phyloP scores from a whole-genome alignment of 1,140 invertebrate genomes.

The Berghia stephanieae region DNA sequence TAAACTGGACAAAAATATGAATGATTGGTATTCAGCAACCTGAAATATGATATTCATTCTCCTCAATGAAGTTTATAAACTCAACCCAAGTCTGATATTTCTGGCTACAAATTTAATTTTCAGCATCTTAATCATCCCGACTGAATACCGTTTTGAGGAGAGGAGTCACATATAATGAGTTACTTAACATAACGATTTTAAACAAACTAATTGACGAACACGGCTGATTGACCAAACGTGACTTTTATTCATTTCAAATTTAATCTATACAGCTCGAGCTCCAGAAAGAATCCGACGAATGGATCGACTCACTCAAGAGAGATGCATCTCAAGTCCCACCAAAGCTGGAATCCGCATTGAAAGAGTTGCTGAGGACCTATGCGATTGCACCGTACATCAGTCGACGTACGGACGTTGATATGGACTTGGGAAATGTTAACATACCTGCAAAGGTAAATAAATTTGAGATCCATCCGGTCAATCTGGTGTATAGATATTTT shows the following conservation, averaged over 20 bases:
- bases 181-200: neutral
- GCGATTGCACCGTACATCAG: constrained; percentile 45
- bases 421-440: constrained; percentile 32
- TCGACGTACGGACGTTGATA: constrained; percentile 32
- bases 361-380: constrained; percentile 37
- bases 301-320: constrained; percentile 22
- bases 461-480: no score
- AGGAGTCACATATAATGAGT: no score
- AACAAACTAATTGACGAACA: neutral
- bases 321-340: constrained; percentile 33
- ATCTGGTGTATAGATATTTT: no score
- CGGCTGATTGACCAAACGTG: neutral
- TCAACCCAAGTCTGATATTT: no score
- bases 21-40: no score
- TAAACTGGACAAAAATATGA: no score
- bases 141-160: no score
- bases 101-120: no score
- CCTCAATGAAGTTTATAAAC: no score
- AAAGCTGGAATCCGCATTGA: constrained; percentile 37
- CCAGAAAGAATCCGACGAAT: constrained; percentile 37
- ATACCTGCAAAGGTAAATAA: constrained; percentile 35
- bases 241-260: no score
- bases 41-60: no score
- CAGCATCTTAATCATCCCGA: no score
- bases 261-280: constrained; percentile 37